Evolutionary conservation across 2,888 invertebrate species (phyloP).

Genomic region (Polydrusus cervinus): DNA sequence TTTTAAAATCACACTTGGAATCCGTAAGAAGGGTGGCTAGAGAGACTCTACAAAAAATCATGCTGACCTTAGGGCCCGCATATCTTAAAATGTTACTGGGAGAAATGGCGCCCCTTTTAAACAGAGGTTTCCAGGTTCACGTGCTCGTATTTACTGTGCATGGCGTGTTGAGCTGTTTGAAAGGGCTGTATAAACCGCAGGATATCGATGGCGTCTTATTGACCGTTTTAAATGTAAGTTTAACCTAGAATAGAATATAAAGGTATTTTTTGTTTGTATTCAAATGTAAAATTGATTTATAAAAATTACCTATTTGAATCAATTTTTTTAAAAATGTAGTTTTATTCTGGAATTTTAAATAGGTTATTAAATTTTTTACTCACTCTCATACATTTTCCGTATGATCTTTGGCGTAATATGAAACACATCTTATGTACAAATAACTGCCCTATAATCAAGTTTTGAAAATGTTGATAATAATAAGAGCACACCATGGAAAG

Average conservation of each 20-base stretch:
- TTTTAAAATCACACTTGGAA: constrained; percentile 90
- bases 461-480: too few species aligned
- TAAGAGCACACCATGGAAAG: too few species aligned
- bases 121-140: constrained; percentile 94
- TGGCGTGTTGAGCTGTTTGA: constrained; percentile 83
- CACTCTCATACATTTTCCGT: too few species aligned
- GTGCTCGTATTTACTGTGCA: constrained; percentile 93
- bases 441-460: too few species aligned
- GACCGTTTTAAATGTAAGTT: constrained; percentile 81
- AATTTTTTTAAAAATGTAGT: too few species aligned
- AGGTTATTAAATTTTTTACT: too few species aligned
- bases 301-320: too few species aligned
- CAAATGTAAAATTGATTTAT: too few species aligned
- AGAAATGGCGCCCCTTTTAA: constrained; percentile 87
- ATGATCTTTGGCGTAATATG: too few species aligned
- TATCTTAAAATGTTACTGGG: constrained; percentile 86
- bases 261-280: too few species aligned
- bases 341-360: too few species aligned
- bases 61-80: constrained; percentile 87
- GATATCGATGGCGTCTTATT: constrained; percentile 88
- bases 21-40: constrained; percentile 90
- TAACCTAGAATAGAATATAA: neutral
- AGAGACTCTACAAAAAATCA: constrained; percentile 94
- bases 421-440: too few species aligned
- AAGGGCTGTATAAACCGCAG: constrained; percentile 79